Conservation (phyloP, 30 jellyfish, hydroid and myxozoan species). For the Morbakka virulenta region DNA sequence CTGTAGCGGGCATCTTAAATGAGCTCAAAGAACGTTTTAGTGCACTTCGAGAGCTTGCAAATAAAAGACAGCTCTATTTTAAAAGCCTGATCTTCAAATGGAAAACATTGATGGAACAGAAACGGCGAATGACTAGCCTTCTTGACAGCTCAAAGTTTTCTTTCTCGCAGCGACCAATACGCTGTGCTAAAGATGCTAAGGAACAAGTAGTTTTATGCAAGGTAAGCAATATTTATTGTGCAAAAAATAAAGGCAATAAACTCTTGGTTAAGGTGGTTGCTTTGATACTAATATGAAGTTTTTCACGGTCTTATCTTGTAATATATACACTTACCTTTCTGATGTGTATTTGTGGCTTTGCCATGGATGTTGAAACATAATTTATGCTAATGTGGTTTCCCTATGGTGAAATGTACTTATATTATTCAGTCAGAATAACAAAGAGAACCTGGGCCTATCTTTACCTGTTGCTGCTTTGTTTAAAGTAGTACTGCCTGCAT, state of each 20-base stretch:
- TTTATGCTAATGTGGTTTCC: too few relatives aligned
- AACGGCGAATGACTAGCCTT: conserved; percentile 62
- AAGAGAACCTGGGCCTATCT: too few relatives aligned
- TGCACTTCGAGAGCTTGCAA: conserved; percentile 50
- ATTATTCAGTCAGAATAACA: too few relatives aligned
- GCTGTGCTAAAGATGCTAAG: conserved; percentile 61
- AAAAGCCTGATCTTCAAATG: conserved; percentile 40
- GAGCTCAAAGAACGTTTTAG: conserved; percentile 63
- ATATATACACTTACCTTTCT: neutral
- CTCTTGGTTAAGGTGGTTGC: too few relatives aligned
- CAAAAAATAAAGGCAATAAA: too few relatives aligned
- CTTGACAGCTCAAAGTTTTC: conserved; percentile 50
- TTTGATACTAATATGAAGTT: too few relatives aligned
- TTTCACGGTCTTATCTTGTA: too few relatives aligned
- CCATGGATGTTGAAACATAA: conserved; percentile 28
- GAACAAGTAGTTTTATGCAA: conserved; percentile 23
- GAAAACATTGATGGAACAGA: conserved; percentile 60
- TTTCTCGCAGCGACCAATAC: conserved; percentile 18
- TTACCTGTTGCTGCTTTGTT: too few relatives aligned
- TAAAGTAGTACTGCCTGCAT: too few relatives aligned
- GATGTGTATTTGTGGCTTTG: neutral
- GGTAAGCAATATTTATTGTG: conserved; percentile 10
- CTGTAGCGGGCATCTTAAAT: conserved; percentile 17
- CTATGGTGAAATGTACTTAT: too few relatives aligned
- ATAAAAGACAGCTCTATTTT: conserved; percentile 52